phyloP scores from a whole-genome alignment of 2,888 invertebrate genomes.

The Drosophila ustulata region DNA sequence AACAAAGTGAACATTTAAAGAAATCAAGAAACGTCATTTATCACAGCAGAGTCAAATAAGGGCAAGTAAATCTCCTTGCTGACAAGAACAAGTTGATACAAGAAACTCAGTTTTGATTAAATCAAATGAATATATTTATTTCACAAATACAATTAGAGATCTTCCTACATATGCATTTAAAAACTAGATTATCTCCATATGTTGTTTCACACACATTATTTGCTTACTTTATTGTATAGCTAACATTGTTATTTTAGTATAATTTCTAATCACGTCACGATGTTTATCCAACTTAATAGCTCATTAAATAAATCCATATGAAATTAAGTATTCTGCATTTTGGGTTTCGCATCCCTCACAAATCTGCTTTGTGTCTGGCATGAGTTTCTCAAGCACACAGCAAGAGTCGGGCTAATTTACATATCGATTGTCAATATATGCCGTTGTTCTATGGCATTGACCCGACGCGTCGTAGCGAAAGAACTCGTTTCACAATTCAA shows the following conservation, averaged over 20 bases:
- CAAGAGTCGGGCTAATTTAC: constrained; percentile 56
- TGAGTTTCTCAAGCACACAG: constrained; percentile 31
- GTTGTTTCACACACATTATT: constrained; percentile 29
- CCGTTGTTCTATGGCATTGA: constrained; percentile 63
- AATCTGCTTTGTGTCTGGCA: constrained; percentile 15
- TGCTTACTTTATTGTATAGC: constrained; percentile 24
- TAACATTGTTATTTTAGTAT: constrained; percentile 24
- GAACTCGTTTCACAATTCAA: constrained; percentile 56
- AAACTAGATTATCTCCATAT: constrained; percentile 23
- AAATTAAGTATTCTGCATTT: constrained; percentile 34
- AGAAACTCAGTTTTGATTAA: neutral
- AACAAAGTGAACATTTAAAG: neutral
- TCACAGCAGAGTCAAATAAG: constrained; percentile 9
- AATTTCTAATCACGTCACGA: constrained; percentile 32
- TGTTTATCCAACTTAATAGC: constrained; percentile 40
- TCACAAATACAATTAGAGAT: neutral
- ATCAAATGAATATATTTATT: neutral
- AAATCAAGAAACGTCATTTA: constrained; percentile 7
- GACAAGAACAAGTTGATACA: constrained; percentile 5
- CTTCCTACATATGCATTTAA: constrained; percentile 4
- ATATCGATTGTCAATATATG: constrained; percentile 65
- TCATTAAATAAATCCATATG: constrained; percentile 42
- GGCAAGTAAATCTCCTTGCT: neutral
- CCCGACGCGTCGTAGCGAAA: constrained; percentile 37
- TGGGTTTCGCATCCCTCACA: constrained; percentile 24